These are phyloP conservation scores for Plotosus lineatus DNA, from an alignment of 2,113 vertebrate species.

Conservation along the genomic window DNA sequence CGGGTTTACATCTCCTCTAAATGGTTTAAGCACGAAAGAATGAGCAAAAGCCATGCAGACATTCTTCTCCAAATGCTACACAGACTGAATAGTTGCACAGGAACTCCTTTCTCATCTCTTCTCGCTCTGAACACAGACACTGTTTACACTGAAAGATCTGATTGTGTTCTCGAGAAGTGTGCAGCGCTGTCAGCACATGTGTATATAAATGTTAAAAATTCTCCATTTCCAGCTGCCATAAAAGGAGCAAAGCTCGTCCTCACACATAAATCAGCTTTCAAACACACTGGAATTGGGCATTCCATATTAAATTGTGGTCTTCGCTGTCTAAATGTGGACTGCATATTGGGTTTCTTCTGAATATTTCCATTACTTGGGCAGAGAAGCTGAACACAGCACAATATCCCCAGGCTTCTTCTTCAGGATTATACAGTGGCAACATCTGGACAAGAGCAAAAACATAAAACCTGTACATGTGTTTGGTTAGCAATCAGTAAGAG, in stretches of 20 bases:
- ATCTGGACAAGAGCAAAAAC: not conserved
- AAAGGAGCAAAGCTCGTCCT: constrained; percentile 15
- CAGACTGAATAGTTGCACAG: constrained; percentile 12
- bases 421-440: not conserved
- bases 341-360: not conserved
- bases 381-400: not conserved
- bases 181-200: constrained; percentile 8
- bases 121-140: constrained; percentile 2
- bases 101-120: not conserved
- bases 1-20: constrained; percentile 22
- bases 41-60: constrained; percentile 16
- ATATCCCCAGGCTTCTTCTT: not conserved
- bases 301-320: constrained; percentile 16
- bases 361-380: constrained; percentile 1
- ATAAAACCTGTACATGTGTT: not conserved
- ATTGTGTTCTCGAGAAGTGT: constrained; percentile 10
- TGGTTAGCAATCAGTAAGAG: not conserved
- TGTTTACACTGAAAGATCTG: constrained; percentile 42
- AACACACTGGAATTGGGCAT: constrained; percentile 1
- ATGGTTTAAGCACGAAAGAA: constrained; percentile 11
- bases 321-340: constrained; percentile 1
- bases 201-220: constrained; percentile 41
- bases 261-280: constrained; percentile 18
- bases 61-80: constrained; percentile 23
- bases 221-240: constrained; percentile 28